Conservation (phyloP, 2,888 invertebrate genomes). For the Ametastegia equiseti region DNA sequence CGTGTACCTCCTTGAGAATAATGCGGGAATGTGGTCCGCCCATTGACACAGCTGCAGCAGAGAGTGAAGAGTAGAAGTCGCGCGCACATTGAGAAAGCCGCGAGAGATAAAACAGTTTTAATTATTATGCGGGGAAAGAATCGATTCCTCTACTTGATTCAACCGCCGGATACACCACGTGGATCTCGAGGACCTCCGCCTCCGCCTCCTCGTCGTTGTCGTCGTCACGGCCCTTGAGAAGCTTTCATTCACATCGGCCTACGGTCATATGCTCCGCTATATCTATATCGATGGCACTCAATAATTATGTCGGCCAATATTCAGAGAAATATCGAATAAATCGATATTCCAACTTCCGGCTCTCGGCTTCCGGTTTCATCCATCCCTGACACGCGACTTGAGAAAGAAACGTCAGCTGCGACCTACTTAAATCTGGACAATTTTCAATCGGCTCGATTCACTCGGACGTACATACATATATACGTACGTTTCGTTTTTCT, state of each 20-base stretch:
- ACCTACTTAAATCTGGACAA: background rate
- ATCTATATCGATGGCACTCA: background rate
- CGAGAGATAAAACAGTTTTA: background rate
- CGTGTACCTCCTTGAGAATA: background rate
- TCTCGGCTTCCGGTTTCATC: background rate
- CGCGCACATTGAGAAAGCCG: no score
- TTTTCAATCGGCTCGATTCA: no score
- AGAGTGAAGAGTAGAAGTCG: background rate
- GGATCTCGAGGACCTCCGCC: background rate
- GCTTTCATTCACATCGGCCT: slow-evolving; percentile 26
- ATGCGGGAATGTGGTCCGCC: background rate
- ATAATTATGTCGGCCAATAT: no score
- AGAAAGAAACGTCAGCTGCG: background rate
- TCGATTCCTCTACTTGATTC: slow-evolving; percentile 4
- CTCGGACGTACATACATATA: no score
- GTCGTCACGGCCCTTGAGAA: background rate
- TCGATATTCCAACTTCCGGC: background rate
- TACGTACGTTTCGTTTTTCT: background rate
- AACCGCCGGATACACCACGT: slow-evolving; percentile 13
- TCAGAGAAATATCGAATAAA: background rate
- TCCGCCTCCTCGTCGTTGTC: background rate
- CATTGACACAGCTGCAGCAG: background rate
- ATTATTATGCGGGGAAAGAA: slow-evolving; percentile 11
- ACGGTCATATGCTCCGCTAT: background rate
- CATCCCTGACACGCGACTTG: background rate